Evolutionary conservation across 2,888 invertebrate genomes (phyloP).

Genomic region (Cheilosia variabilis): DNA sequence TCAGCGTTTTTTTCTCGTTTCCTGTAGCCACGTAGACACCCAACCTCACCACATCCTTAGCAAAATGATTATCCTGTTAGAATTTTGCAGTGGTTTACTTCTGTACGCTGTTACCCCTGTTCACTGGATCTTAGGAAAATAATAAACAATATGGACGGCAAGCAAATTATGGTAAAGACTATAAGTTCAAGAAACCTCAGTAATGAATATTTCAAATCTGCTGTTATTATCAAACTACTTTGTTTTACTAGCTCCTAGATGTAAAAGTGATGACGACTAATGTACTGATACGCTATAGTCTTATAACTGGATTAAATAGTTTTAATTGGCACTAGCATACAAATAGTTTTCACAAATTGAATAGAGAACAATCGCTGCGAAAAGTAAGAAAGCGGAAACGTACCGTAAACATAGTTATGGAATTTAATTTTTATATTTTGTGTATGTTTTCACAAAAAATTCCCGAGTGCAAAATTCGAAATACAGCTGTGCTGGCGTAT

Average conservation of each 20-base stretch:
- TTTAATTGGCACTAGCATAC: too few relatives aligned
- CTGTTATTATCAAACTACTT: neutral
- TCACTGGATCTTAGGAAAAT: constrained; percentile 9
- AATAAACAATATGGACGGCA: constrained; percentile 27
- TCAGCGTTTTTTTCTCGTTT: constrained; percentile 30
- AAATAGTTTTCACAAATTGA: too few relatives aligned
- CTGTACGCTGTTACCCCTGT: constrained; percentile 1
- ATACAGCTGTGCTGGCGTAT: too few relatives aligned
- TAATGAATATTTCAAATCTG: constrained; percentile 17
- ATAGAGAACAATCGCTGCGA: too few relatives aligned
- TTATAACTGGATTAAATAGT: too few relatives aligned
- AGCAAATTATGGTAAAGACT: constrained; percentile 17
- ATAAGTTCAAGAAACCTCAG: neutral
- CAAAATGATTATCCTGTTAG: constrained; percentile 9
- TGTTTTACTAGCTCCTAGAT: neutral
- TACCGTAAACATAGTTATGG: too few relatives aligned
- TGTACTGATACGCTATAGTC: too few relatives aligned
- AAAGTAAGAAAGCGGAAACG: too few relatives aligned
- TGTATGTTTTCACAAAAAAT: too few relatives aligned
- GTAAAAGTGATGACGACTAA: neutral
- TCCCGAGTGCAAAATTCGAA: too few relatives aligned
- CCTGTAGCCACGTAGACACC: neutral
- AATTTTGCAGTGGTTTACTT: constrained; percentile 5
- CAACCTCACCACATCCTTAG: constrained; percentile 9
- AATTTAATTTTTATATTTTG: too few relatives aligned